Percentiles rank a stretch among this genome's conserved stretches.
Conservation (phyloP, 2,113 vertebrate genomes). For the Burhinus oedicnemus region DNA sequence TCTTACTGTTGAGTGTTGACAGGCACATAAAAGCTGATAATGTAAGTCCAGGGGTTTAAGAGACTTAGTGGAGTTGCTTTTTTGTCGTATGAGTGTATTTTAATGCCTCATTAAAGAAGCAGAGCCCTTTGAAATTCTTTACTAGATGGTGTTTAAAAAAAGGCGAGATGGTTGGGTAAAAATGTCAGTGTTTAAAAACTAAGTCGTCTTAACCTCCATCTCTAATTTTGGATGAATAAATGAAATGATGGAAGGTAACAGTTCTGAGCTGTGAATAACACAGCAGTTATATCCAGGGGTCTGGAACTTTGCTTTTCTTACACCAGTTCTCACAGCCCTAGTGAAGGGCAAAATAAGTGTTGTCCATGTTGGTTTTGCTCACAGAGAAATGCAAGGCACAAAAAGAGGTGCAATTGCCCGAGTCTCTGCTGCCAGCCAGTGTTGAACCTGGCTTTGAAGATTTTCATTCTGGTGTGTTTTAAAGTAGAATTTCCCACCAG, state of each 20-base stretch:
- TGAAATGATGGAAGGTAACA: not conserved
- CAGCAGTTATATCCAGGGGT: not conserved
- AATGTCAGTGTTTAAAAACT: slow-evolving; percentile 51
- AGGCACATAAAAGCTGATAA: slow-evolving; percentile 90
- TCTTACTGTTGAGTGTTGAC: slow-evolving; percentile 82
- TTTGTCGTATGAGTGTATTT: slow-evolving; percentile 82
- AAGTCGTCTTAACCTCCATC: not conserved
- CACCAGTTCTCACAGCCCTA: not conserved
- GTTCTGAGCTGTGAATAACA: not conserved
- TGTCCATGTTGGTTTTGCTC: not conserved
- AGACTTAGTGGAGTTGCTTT: slow-evolving; percentile 77
- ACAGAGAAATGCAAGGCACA: not conserved
- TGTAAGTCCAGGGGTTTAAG: slow-evolving; percentile 82
- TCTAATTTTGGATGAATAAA: slow-evolving; percentile 14
- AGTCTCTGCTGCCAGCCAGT: not conserved
- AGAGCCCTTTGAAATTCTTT: slow-evolving; percentile 72
- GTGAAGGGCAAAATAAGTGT: not conserved
- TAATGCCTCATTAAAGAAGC: slow-evolving; percentile 73
- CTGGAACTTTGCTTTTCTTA: not conserved
- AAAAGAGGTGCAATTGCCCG: not conserved
- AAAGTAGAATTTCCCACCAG: not conserved
- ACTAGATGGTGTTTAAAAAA: slow-evolving; percentile 52
- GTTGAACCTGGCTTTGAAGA: not conserved
- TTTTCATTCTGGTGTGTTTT: not conserved
- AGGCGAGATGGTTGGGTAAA: slow-evolving; percentile 28